Evolutionary conservation across 2,888 invertebrate species (phyloP).

Genomic region (Protonemura montana): DNA sequence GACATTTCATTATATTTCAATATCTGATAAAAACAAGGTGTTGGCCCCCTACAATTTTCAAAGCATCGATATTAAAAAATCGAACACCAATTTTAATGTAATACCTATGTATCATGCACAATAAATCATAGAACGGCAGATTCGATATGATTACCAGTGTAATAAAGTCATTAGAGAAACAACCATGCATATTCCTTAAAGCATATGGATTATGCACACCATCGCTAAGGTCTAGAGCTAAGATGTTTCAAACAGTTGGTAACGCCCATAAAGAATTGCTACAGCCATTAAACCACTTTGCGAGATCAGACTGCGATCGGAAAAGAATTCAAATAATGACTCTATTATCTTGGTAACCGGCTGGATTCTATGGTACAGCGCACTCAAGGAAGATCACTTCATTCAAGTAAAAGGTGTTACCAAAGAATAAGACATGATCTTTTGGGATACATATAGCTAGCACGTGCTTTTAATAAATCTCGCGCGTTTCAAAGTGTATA

Average conservation of each 20-base stretch:
- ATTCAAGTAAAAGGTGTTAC: not conserved
- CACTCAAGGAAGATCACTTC: not conserved
- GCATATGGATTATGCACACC: too few species aligned
- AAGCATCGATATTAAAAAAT: not conserved
- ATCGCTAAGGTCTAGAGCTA: not conserved
- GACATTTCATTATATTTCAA: not conserved
- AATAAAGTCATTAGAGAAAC: not conserved
- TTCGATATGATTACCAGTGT: not conserved
- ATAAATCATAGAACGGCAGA: not conserved
- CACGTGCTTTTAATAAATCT: too few species aligned
- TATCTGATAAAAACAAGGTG: constrained; percentile 7
- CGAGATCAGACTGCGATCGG: not conserved
- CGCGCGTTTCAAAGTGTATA: too few species aligned
- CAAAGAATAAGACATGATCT: not conserved
- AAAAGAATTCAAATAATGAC: constrained; percentile 32
- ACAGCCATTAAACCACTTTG: not conserved
- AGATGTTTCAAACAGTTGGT: not conserved
- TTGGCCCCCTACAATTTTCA: not conserved
- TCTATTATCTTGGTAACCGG: constrained; percentile 18
- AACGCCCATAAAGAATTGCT: not conserved
- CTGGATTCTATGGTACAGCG: not conserved
- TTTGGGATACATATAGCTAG: too few species aligned
- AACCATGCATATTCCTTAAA: not conserved
- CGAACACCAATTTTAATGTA: not conserved
- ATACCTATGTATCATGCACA: not conserved